Conservation (phyloP, 1,140 invertebrate species). For the Aleiodes sp. region DNA sequence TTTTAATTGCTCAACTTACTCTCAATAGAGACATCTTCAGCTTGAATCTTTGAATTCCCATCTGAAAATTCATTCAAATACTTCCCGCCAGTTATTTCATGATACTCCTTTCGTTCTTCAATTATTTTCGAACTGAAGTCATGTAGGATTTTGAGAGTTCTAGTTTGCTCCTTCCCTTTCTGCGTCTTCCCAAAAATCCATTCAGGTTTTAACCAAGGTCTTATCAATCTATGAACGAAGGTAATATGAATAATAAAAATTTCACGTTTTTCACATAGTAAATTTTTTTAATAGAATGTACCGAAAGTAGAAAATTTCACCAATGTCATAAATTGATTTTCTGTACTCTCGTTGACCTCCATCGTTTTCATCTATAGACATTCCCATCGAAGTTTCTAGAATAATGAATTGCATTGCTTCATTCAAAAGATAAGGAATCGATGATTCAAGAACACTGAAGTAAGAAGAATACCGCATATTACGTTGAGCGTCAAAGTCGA, state of each 20-base stretch:
- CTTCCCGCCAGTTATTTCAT: constrained; percentile 36
- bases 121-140: constrained; percentile 41
- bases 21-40: not conserved
- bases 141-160: constrained; percentile 37
- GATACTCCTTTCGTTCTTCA: constrained; percentile 41
- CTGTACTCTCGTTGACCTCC: constrained; percentile 45
- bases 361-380: constrained; percentile 37
- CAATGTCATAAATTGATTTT: constrained; percentile 40
- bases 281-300: not conserved
- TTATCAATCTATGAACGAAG: constrained; percentile 18
- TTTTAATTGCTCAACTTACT: not conserved
- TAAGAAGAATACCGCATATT: constrained; percentile 74
- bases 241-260: not conserved
- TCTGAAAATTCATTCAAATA: constrained; percentile 23
- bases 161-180: constrained; percentile 37
- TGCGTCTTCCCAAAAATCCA: constrained; percentile 34
- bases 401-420: not conserved
- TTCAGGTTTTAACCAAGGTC: constrained; percentile 34
- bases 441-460: constrained; percentile 67
- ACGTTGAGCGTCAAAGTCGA: constrained; percentile 73
- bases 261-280: constrained; percentile 8
- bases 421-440: constrained; percentile 68
- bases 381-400: constrained; percentile 49
- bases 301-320: constrained; percentile 32
- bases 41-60: too few relatives aligned